Evolutionary conservation across 2,113 vertebrate genomes (phyloP).

Genomic region (Ciconia stormi): DNA sequence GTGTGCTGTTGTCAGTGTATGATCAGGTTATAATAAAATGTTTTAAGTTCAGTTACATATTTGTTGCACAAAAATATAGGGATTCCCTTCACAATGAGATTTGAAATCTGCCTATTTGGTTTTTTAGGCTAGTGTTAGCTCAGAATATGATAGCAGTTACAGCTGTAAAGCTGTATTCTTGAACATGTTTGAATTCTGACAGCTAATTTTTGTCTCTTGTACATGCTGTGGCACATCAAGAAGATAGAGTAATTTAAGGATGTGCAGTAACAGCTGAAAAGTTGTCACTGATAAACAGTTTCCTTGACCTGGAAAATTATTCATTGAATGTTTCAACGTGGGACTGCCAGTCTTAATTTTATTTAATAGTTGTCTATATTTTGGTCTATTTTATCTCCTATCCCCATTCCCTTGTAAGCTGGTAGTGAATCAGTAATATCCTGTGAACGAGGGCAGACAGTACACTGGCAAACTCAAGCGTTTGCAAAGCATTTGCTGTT

Average conservation of each 20-base stretch:
- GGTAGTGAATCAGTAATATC: neutral
- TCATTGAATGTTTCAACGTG: neutral
- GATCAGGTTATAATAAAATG: neutral
- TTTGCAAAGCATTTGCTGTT: neutral
- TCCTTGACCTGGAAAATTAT: neutral
- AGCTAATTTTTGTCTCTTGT: neutral
- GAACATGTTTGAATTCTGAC: neutral
- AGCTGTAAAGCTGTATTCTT: neutral
- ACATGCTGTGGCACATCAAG: neutral
- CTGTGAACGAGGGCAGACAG: neutral
- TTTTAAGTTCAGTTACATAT: neutral
- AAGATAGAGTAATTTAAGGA: neutral
- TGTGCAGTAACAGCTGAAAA: neutral
- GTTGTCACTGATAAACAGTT: neutral
- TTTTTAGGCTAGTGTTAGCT: neutral
- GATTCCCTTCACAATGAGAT: neutral
- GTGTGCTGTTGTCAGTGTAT: neutral
- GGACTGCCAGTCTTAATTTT: neutral
- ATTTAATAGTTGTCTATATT: neutral
- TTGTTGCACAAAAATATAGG: neutral
- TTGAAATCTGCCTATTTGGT: neutral
- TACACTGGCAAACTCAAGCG: neutral
- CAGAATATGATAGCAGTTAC: neutral
- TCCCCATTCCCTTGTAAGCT: neutral
- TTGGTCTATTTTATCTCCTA: neutral